Evolutionary conservation across 2,797 vertebrate genomes (phyloP).

Genomic region (Chelidonichthys spinosus): DNA sequence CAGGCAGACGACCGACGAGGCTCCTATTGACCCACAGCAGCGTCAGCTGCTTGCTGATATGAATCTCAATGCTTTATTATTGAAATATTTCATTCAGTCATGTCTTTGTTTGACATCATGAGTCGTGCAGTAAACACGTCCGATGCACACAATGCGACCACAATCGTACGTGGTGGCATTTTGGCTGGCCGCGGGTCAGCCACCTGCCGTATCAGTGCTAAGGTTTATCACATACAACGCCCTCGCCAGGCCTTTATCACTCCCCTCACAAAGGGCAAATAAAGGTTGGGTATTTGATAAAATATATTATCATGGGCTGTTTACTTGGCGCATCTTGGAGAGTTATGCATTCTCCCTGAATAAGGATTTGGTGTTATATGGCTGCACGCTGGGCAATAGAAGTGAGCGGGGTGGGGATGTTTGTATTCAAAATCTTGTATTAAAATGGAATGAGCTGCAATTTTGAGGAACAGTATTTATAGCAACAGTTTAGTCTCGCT

Average conservation of each 20-base stretch:
- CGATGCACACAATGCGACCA: background rate
- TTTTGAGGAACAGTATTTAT: conserved; percentile 22
- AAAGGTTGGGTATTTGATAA: conserved; percentile 56
- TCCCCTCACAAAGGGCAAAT: conserved; percentile 46
- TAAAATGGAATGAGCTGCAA: conserved; percentile 27
- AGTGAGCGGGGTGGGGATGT: background rate
- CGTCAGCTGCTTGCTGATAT: background rate
- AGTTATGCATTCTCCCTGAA: background rate
- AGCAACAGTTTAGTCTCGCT: conserved; percentile 13
- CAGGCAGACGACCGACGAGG: too few relatives aligned
- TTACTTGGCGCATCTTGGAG: conserved; percentile 25
- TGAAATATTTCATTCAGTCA: background rate
- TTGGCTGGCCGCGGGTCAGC: conserved; percentile 9
- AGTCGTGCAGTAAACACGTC: background rate
- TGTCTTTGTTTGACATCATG: conserved; percentile 12
- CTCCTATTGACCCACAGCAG: too few relatives aligned
- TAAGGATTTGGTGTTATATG: background rate
- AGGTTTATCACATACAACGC: conserved; percentile 35
- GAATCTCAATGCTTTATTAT: background rate
- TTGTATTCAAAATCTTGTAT: conserved; percentile 3
- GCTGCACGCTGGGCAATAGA: background rate
- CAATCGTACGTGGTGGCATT: conserved; percentile 23
- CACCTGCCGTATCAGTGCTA: background rate
- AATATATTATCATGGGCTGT: conserved; percentile 41
- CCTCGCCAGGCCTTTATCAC: conserved; percentile 28